These are phyloP conservation scores for Listronotus oregonensis DNA, from an alignment of 1,140 invertebrate genomes.

Conservation along the genomic window DNA sequence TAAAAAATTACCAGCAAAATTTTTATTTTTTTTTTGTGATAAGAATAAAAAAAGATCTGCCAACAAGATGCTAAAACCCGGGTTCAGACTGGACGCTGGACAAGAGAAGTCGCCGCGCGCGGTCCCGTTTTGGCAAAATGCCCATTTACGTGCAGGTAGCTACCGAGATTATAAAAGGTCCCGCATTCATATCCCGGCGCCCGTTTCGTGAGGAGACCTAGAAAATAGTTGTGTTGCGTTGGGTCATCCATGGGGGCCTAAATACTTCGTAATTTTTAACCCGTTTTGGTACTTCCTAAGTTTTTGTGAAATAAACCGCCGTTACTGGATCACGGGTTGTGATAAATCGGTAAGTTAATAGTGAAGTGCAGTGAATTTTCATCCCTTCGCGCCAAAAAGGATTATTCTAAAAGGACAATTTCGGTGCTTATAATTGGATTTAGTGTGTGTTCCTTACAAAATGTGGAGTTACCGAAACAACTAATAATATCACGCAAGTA, in stretches of 20 bases:
- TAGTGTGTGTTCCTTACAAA: neutral
- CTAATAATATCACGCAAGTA: slow-evolving; percentile 5
- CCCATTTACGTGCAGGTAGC: slow-evolving; percentile 54
- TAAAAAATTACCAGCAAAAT: neutral
- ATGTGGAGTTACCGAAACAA: neutral
- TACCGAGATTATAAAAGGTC: slow-evolving; percentile 57
- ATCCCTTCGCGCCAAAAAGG: slow-evolving; percentile 1
- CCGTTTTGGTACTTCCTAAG: slow-evolving; percentile 5
- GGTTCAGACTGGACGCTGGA: neutral
- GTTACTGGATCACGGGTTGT: slow-evolving; percentile 21
- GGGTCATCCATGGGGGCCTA: slow-evolving; percentile 55
- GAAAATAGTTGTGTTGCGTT: slow-evolving; percentile 20
- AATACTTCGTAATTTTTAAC: slow-evolving; percentile 45
- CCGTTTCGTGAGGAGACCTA: slow-evolving; percentile 46
- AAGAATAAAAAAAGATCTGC: too few species aligned
- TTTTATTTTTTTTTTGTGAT: slow-evolving; percentile 17
- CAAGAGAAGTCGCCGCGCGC: slow-evolving; percentile 21
- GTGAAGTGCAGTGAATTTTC: slow-evolving; percentile 43
- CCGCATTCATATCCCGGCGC: slow-evolving; percentile 47
- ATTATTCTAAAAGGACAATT: slow-evolving; percentile 9
- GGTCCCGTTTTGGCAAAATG: slow-evolving; percentile 45
- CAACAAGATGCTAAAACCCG: too few species aligned
- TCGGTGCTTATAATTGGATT: slow-evolving; percentile 1
- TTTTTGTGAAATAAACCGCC: slow-evolving; percentile 11
- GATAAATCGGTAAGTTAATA: slow-evolving; percentile 42